Conservation (phyloP, 2,113 vertebrate genomes). For the Lethenteron camtschaticum region DNA sequence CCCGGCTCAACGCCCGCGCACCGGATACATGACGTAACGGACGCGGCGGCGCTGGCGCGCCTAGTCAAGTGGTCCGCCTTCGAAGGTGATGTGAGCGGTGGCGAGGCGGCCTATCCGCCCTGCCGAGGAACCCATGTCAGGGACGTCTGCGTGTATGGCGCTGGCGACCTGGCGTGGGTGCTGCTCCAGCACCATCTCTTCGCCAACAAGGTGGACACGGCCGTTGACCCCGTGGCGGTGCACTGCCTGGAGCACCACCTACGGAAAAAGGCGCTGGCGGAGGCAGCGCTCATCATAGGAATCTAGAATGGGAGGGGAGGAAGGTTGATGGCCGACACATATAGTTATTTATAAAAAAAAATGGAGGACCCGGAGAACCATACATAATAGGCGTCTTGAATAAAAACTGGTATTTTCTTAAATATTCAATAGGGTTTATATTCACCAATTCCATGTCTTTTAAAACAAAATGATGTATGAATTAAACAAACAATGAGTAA, state of each 20-base stretch:
- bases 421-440: too few relatives aligned
- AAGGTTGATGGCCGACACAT: too few relatives aligned
- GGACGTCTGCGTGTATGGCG: constrained; percentile 8
- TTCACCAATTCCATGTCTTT: too few relatives aligned
- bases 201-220: constrained; percentile 8
- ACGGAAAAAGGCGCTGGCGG: neutral
- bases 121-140: constrained; percentile 5
- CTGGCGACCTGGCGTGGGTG: constrained; percentile 8
- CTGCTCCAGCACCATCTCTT: constrained; percentile 7
- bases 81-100: neutral
- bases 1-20: constrained; percentile 5
- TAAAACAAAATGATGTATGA: too few relatives aligned
- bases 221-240: constrained; percentile 1
- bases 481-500: too few relatives aligned
- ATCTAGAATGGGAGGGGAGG: too few relatives aligned
- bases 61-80: constrained; percentile 7
- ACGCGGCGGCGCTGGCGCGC: neutral
- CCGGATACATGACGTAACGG: neutral
- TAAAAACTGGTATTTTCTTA: too few relatives aligned
- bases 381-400: too few relatives aligned
- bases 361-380: too few relatives aligned
- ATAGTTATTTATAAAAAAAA: too few relatives aligned
- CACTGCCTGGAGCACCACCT: constrained; percentile 7
- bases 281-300: neutral
- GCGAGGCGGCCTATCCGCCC: neutral